Evolutionary conservation across 2,888 invertebrate species (phyloP).

Genomic region (Enchytraeus crypticus): DNA sequence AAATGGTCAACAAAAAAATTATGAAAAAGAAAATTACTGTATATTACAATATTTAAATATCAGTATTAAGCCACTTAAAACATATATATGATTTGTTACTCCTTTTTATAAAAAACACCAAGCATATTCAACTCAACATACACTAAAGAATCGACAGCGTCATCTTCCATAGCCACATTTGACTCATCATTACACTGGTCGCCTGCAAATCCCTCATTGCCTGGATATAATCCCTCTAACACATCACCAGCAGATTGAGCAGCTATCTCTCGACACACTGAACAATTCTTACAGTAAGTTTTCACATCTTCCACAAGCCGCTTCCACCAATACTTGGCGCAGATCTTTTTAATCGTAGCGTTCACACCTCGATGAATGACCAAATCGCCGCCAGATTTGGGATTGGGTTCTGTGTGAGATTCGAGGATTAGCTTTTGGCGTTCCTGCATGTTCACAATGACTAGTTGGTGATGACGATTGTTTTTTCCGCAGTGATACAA

Average conservation of each 20-base stretch:
- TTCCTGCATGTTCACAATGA: not conserved
- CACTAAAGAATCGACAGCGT: no score
- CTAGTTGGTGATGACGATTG: not conserved
- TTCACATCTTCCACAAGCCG: constrained; percentile 7
- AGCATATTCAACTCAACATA: no score
- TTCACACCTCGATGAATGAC: constrained; percentile 3
- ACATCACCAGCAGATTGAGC: not conserved
- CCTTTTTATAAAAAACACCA: no score
- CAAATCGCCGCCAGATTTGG: not conserved
- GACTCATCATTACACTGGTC: no score
- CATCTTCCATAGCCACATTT: no score
- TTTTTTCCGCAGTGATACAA: constrained; percentile 8
- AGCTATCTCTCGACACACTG: no score
- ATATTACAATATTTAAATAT: no score
- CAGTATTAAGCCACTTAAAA: no score
- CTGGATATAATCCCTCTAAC: not conserved
- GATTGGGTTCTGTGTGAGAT: not conserved
- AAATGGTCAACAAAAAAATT: no score
- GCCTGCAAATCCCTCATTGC: no score
- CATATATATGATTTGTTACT: no score
- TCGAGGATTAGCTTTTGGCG: not conserved
- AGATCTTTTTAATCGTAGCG: not conserved
- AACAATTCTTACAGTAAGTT: not conserved
- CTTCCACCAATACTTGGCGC: constrained; percentile 6
- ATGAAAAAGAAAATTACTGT: no score